Conservation (phyloP, 2,888 invertebrate genomes). For the Scaptomyza polygonia region DNA sequence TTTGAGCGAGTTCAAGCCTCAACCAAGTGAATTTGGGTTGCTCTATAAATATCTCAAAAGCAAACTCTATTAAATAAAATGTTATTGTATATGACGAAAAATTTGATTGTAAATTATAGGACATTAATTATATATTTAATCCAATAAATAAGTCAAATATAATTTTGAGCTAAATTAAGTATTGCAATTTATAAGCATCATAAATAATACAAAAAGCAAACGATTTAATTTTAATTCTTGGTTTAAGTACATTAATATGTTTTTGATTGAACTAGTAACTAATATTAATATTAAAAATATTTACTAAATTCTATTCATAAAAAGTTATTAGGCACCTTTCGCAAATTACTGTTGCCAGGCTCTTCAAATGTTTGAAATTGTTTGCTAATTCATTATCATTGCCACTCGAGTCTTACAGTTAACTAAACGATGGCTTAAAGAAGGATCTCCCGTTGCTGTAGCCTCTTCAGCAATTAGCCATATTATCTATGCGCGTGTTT, state of each 20-base stretch:
- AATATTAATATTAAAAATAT: no score
- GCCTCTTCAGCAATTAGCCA: slow-evolving; percentile 62
- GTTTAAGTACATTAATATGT: no score
- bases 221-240: no score
- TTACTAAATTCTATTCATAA: background rate
- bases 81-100: background rate
- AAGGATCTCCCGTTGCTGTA: slow-evolving; percentile 31
- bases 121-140: background rate
- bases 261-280: no score
- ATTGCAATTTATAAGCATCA: no score
- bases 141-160: background rate
- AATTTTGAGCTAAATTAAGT: no score
- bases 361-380: slow-evolving; percentile 60
- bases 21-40: slow-evolving; percentile 28
- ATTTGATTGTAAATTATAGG: background rate
- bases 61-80: background rate
- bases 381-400: slow-evolving; percentile 78
- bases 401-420: slow-evolving; percentile 58
- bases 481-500: slow-evolving; percentile 20
- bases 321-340: slow-evolving; percentile 21
- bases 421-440: slow-evolving; percentile 31
- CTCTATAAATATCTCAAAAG: background rate
- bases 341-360: slow-evolving; percentile 18
- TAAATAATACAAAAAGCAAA: no score
- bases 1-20: slow-evolving; percentile 17